These are phyloP conservation scores for Machimus atricapillus DNA, from an alignment of 2,888 invertebrate genomes.

Conservation along the genomic window DNA sequence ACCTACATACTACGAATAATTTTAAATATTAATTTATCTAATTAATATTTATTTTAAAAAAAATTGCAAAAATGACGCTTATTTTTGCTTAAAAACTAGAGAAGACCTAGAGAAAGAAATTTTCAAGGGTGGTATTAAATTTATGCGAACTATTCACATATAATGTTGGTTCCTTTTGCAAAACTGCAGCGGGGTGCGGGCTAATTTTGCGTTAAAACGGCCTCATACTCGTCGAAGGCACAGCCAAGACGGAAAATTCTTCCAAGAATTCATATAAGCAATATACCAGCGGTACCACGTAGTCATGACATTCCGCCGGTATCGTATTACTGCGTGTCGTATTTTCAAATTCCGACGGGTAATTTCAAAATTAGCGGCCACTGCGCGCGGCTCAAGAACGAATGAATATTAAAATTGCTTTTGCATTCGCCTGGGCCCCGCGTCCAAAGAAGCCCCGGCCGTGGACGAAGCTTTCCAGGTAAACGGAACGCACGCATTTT, in stretches of 20 bases:
- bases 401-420: background rate
- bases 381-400: background rate
- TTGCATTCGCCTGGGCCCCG: background rate
- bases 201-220: background rate
- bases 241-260: background rate
- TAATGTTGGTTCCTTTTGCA: background rate
- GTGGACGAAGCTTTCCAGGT: constrained; percentile 3
- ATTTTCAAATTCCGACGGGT: constrained; percentile 22
- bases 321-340: constrained; percentile 28
- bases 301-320: constrained; percentile 23
- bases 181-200: background rate
- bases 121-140: background rate
- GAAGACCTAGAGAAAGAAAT: background rate
- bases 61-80: too few species aligned
- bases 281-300: background rate
- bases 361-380: background rate
- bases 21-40: too few species aligned
- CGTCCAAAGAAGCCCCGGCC: background rate
- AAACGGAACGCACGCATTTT: constrained; percentile 13
- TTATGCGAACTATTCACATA: background rate
- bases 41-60: too few species aligned
- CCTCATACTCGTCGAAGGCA: background rate
- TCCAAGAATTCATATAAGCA: constrained; percentile 25
- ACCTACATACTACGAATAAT: too few species aligned
- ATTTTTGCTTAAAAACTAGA: background rate